Evolutionary conservation across 1,140 invertebrate species (phyloP).

Genomic region (Tetramorium parvispinum): DNA sequence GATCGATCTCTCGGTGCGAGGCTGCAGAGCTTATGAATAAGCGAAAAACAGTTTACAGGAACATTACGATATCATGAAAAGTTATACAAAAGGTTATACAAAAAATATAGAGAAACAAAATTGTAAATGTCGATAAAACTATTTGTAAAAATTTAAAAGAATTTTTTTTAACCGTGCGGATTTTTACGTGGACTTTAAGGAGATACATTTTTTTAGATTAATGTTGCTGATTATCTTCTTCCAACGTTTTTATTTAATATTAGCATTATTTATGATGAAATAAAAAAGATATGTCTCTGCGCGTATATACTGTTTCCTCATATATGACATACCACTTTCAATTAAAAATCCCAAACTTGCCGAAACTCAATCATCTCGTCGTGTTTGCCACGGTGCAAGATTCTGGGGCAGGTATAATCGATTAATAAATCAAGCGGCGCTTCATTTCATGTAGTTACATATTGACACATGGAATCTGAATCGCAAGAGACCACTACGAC

Average conservation of each 20-base stretch:
- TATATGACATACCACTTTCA: not conserved
- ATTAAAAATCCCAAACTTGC: not conserved
- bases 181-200: not conserved
- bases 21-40: not conserved
- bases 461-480: conserved; percentile 33
- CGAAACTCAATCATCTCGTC: not conserved
- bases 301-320: not conserved
- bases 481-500: not conserved
- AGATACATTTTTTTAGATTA: not conserved
- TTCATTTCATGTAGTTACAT: conserved; percentile 43
- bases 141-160: not conserved
- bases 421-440: conserved; percentile 44
- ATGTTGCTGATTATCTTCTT: not conserved
- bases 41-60: not conserved
- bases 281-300: not conserved
- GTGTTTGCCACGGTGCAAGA: not conserved
- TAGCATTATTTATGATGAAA: not conserved
- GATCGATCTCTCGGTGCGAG: conserved; percentile 8
- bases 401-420: not conserved
- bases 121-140: not conserved
- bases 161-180: not conserved
- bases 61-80: not conserved
- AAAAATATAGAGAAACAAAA: not conserved
- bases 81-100: not conserved
- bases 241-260: not conserved